These are phyloP conservation scores for Latrodectus hesperus DNA, from an alignment of 2,888 invertebrate species.

Conservation along the genomic window DNA sequence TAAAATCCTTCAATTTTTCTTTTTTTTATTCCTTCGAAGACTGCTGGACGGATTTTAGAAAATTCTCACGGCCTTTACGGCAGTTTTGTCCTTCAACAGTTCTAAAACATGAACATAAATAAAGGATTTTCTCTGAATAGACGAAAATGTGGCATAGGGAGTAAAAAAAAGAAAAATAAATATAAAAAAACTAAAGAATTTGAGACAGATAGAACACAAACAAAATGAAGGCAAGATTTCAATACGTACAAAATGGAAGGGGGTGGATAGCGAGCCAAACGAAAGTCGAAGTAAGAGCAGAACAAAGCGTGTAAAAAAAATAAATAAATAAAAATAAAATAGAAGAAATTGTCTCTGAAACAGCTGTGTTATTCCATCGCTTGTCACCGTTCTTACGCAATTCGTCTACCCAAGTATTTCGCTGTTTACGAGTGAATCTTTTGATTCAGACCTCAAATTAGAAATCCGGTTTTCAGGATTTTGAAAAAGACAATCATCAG, in stretches of 20 bases:
- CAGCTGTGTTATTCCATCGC: constrained; percentile 42
- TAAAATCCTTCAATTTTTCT: too few species aligned
- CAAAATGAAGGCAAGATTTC: background rate
- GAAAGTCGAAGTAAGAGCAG: background rate
- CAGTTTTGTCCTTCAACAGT: too few species aligned
- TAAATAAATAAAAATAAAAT: background rate
- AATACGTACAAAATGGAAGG: background rate
- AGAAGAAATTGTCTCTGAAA: background rate
- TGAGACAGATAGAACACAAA: background rate
- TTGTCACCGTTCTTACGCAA: constrained; percentile 52
- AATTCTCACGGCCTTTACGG: too few species aligned
- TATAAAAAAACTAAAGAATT: background rate
- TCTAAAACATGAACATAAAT: too few species aligned
- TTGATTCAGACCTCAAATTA: constrained; percentile 54
- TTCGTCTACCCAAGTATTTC: constrained; percentile 33
- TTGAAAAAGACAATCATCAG: too few species aligned
- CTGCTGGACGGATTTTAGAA: too few species aligned
- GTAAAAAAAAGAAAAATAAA: too few species aligned
- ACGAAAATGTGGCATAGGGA: too few species aligned
- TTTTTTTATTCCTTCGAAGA: too few species aligned
- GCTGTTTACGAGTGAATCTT: background rate
- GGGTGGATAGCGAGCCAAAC: constrained; percentile 13
- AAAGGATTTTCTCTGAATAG: too few species aligned
- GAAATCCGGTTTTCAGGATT: constrained; percentile 30
- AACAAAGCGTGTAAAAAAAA: background rate